Conservation (phyloP, 2,113 vertebrate species). For the Anoura caudifer region DNA sequence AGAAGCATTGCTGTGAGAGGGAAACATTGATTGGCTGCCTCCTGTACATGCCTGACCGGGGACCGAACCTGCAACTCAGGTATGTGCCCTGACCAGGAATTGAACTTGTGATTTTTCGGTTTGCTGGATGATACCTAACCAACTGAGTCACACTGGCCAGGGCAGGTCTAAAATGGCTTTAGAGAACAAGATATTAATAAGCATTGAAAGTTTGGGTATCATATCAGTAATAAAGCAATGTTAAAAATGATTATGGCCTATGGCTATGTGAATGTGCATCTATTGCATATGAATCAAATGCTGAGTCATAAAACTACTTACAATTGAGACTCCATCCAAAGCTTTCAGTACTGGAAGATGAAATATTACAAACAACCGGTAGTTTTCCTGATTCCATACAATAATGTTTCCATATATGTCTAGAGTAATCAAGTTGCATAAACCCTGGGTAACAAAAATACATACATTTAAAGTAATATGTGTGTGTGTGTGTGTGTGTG, state of each 20-base stretch:
- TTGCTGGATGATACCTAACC: too few relatives aligned
- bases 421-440: constrained; percentile 88
- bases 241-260: constrained; percentile 6
- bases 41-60: too few relatives aligned
- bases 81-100: too few relatives aligned
- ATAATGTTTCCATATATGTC: constrained; percentile 87
- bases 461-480: background rate
- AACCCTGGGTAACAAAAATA: constrained; percentile 77
- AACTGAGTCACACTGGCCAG: too few relatives aligned
- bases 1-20: too few relatives aligned
- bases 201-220: background rate
- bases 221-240: background rate
- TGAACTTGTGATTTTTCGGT: too few relatives aligned
- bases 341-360: constrained; percentile 88
- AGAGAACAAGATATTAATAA: constrained; percentile 24
- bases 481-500: too few relatives aligned
- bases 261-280: background rate
- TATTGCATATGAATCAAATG: background rate
- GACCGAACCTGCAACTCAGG: too few relatives aligned
- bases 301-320: constrained; percentile 70
- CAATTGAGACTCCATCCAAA: constrained; percentile 87
- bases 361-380: constrained; percentile 88
- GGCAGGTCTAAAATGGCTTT: background rate
- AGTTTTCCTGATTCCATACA: constrained; percentile 86
- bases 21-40: too few relatives aligned